Conservation (phyloP, 2,888 invertebrate genomes). For the Habroteleia sp. region DNA sequence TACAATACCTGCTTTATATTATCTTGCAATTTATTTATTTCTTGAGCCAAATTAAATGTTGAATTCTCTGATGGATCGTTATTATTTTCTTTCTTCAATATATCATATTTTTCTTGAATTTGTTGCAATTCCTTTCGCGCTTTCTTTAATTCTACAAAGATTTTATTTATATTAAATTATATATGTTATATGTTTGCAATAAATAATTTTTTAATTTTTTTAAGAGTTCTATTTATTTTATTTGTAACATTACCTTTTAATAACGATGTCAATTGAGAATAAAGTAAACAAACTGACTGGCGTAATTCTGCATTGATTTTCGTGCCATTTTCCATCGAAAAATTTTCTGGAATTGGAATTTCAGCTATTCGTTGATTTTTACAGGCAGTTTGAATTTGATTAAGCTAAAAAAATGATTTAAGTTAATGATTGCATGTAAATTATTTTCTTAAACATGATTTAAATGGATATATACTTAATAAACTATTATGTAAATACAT, state of each 20-base stretch:
- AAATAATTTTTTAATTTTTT: neutral
- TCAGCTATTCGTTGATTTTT: constrained; percentile 31
- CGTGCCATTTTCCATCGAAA: constrained; percentile 68
- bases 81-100: constrained; percentile 81
- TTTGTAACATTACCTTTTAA: constrained; percentile 68
- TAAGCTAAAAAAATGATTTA: constrained; percentile 41
- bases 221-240: neutral
- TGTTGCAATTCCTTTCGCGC: constrained; percentile 86
- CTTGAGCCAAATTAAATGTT: constrained; percentile 79
- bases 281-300: constrained; percentile 66
- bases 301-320: constrained; percentile 70
- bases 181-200: no score
- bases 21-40: constrained; percentile 76
- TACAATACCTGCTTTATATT: constrained; percentile 83
- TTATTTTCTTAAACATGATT: no score
- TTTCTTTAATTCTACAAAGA: constrained; percentile 82
- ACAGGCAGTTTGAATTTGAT: constrained; percentile 50
- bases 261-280: constrained; percentile 68
- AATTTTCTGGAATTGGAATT: constrained; percentile 67
- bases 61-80: constrained; percentile 82
- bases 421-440: neutral
- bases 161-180: no score
- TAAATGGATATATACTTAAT: no score
- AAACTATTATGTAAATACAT: no score
- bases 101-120: constrained; percentile 85